Evolutionary conservation across 2,888 invertebrate species (phyloP), one percentile per base, ranked within the genome.

Genomic region (Pheosia gnoma): DNA sequence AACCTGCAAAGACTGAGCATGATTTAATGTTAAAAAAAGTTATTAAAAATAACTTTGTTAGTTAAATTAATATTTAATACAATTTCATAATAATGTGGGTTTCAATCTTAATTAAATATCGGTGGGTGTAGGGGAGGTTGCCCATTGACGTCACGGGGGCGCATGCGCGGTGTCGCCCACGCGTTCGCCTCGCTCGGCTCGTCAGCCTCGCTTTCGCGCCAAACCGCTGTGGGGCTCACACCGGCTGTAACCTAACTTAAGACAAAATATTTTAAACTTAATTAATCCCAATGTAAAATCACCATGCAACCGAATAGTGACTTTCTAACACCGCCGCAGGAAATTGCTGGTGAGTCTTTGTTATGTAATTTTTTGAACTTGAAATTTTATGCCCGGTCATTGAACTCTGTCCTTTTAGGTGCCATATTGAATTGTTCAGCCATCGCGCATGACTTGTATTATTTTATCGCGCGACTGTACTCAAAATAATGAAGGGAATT

Each of bases 121-220:
- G 65, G 72, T 61, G 75, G 62, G 79, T 80, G 79, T 75, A 78
- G 75, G 73, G 71, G 71, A 72, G 81, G 86, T 87, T 84, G 85
- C 84, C 77, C 82, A 78, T 79, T 88, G 88, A 88, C 87, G 89
- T 89, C 86, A 88, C 78, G 67, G 73, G 80, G 77, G 82, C 93
- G 91, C 91, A 89, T 88, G 91, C 91, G 91, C 87, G 81, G 58
- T 67, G 63, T 72, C 82, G 75, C 85, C 86, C 86, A 85, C 88
- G 87, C 86, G 81, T 70, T 75, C 53, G 36, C 36, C 67, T 62
- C 79, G 80, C 71, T 78, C 41, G 41, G n/a, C 51, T 51, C 72
- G 68, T 70, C 61, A 63, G 67, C 71, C 67, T 77, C 65, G 78
- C 80, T 90, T 93, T 91, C 91, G 91, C 93, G 92, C 93, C 91